Conservation (phyloP, 2,888 invertebrate genomes). For the Drosophila helvetica region DNA sequence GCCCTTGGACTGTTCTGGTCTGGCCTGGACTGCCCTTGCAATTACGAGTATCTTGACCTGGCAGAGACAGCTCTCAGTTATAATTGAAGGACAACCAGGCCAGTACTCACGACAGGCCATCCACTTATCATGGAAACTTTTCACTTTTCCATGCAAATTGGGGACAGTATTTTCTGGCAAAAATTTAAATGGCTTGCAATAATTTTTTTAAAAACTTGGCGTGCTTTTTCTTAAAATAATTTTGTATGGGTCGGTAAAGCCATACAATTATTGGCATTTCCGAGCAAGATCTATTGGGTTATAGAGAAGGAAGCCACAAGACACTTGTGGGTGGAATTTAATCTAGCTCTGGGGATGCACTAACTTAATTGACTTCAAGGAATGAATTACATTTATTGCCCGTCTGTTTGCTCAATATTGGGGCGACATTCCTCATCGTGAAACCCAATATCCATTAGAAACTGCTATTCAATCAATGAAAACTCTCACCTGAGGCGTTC, state of each 20-base stretch:
- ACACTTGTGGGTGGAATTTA: slow-evolving; percentile 49
- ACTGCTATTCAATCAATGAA: neutral
- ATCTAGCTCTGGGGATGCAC: slow-evolving; percentile 63
- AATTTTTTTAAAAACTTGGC: slow-evolving; percentile 12
- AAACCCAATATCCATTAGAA: neutral
- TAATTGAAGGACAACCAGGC: slow-evolving; percentile 21
- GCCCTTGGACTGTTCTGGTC: slow-evolving; percentile 8
- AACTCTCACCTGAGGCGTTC: neutral
- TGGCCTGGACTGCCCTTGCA: slow-evolving; percentile 15
- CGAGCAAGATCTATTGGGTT: slow-evolving; percentile 18
- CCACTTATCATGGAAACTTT: slow-evolving; percentile 33
- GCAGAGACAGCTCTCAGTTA: slow-evolving; percentile 31
- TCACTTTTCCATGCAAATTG: slow-evolving; percentile 4
- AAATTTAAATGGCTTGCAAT: neutral
- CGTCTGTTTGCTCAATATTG: slow-evolving; percentile 25
- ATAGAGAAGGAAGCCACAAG: too few relatives aligned
- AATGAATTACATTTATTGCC: slow-evolving; percentile 46
- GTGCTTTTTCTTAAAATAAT: too few relatives aligned
- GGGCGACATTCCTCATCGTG: neutral
- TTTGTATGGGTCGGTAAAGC: too few relatives aligned
- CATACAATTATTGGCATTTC: too few relatives aligned
- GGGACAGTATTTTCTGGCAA: too few relatives aligned
- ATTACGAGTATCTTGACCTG: slow-evolving; percentile 40
- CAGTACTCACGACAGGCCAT: neutral
- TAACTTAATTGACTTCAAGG: slow-evolving; percentile 29